These are phyloP conservation scores for Scaptomyza polygonia DNA, from an alignment of 2,888 invertebrate species.

Conservation along the genomic window DNA sequence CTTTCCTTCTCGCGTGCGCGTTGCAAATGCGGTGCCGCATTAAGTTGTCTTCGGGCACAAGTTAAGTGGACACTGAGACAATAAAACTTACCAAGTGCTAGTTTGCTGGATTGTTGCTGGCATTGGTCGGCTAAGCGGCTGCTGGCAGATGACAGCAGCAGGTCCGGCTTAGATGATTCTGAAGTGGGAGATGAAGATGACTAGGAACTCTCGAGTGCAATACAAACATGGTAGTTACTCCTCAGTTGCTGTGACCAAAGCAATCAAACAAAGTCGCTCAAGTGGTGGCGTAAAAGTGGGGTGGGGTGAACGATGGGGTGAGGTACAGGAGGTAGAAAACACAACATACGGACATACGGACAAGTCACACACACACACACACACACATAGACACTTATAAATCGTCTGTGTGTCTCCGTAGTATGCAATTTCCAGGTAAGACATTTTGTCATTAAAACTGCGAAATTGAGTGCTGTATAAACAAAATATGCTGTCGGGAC, in stretches of 20 bases:
- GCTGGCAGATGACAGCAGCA: conserved; percentile 37
- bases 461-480: conserved; percentile 79
- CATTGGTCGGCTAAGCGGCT: conserved; percentile 44
- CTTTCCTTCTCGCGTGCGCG: neutral
- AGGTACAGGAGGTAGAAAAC: conserved; percentile 8
- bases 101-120: conserved; percentile 19
- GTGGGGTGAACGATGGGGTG: neutral
- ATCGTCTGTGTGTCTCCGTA: conserved; percentile 27
- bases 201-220: conserved; percentile 72
- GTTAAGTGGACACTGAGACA: conserved; percentile 77
- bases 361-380: conserved; percentile 6
- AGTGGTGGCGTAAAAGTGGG: conserved; percentile 24
- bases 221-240: conserved; percentile 71
- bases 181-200: conserved; percentile 16
- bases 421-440: conserved; percentile 75
- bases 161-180: conserved; percentile 26
- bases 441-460: conserved; percentile 80
- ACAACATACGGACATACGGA: conserved; percentile 28
- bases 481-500: conserved; percentile 58
- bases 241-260: conserved; percentile 62
- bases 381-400: conserved; percentile 55
- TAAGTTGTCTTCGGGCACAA: conserved; percentile 71
- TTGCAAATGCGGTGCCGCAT: conserved; percentile 34
- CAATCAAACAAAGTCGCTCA: conserved; percentile 75
- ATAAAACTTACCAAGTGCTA: conserved; percentile 75